phyloP scores from a whole-genome alignment of 2,888 invertebrate genomes.

The Erannis defoliaria region DNA sequence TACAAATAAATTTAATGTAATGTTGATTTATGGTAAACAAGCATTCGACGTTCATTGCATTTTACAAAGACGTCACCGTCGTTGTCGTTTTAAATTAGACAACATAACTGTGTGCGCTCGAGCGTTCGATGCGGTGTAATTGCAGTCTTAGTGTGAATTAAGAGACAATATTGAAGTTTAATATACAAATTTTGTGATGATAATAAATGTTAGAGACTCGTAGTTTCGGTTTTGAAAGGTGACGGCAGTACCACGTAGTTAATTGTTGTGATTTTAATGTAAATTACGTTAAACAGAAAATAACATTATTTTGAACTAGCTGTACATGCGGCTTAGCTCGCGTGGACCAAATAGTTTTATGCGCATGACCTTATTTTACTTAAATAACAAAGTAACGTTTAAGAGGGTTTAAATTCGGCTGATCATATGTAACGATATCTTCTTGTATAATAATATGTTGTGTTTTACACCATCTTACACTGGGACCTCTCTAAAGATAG shows the following conservation, averaged over 20 bases:
- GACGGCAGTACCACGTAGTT: background rate
- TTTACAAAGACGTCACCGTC: conserved; percentile 57
- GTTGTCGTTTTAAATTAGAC: conserved; percentile 58
- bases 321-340: no score
- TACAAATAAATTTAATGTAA: no score
- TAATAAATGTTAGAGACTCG: conserved; percentile 34
- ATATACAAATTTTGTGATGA: conserved; percentile 35
- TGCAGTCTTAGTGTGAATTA: conserved; percentile 68
- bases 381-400: no score
- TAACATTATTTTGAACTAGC: no score
- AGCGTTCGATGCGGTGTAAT: conserved; percentile 67
- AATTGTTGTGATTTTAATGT: background rate
- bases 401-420: no score
- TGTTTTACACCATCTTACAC: no score
- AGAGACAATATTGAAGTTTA: conserved; percentile 45
- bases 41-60: conserved; percentile 60
- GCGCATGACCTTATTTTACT: no score
- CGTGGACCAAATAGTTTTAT: no score
- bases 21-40: conserved; percentile 62
- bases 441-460: no score
- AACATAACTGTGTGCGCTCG: conserved; percentile 61
- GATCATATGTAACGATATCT: no score
- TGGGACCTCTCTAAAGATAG: no score
- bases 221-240: conserved; percentile 7
- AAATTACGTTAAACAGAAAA: no score